Evolutionary conservation across 2,113 vertebrate species (phyloP).

Genomic region (Gallinago paraguaiae): DNA sequence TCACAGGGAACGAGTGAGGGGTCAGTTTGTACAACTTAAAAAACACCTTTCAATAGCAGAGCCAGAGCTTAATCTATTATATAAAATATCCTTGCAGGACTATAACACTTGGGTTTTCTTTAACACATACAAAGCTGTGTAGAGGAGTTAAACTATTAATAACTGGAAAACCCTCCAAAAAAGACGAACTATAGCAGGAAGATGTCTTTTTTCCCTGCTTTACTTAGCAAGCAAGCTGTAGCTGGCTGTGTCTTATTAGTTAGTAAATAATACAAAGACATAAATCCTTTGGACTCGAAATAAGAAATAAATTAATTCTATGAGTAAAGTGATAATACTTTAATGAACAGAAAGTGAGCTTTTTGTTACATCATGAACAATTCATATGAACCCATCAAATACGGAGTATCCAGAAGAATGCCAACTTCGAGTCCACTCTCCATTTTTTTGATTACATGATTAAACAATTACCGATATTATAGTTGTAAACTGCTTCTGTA

Average conservation of each 20-base stretch:
- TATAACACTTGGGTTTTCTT: not conserved
- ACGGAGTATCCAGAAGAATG: not conserved
- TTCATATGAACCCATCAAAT: not conserved
- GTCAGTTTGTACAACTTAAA: not conserved
- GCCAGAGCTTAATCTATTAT: not conserved
- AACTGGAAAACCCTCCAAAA: not conserved
- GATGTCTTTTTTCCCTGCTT: not conserved
- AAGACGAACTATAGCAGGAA: not conserved
- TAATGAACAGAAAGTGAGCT: not conserved
- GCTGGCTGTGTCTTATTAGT: not conserved
- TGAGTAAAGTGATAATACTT: not conserved
- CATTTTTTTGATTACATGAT: not conserved
- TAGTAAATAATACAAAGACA: not conserved
- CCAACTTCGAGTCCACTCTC: not conserved
- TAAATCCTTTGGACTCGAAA: not conserved
- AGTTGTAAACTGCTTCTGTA: not conserved
- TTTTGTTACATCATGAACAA: not conserved
- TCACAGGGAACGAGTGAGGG: not conserved
- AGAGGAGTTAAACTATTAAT: not conserved
- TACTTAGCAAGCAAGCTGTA: not conserved
- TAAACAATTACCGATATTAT: slow-evolving; percentile 11
- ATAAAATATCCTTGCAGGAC: not conserved
- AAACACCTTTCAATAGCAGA: not conserved
- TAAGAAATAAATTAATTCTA: not conserved
- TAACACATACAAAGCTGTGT: not conserved